These are phyloP conservation scores for Listrodromus nycthemerus DNA, from an alignment of 2,888 invertebrate genomes.

Conservation along the genomic window DNA sequence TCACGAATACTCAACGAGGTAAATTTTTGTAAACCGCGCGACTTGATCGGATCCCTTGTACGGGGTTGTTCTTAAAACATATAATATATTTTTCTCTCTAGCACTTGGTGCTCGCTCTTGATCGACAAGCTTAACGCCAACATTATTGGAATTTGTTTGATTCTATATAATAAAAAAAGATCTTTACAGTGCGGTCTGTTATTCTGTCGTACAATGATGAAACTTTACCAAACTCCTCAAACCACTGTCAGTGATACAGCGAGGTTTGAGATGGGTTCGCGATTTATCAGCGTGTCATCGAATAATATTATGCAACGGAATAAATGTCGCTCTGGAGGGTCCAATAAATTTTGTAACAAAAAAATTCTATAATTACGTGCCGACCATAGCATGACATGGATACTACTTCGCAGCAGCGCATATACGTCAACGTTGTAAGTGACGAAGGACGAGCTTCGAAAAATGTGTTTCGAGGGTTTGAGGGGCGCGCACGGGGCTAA, in stretches of 20 bases:
- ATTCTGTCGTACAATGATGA: slow-evolving; percentile 14
- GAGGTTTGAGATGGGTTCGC: slow-evolving; percentile 27
- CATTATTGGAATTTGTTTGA: slow-evolving; percentile 23
- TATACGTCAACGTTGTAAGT: slow-evolving; percentile 20
- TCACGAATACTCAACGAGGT: slow-evolving; percentile 42
- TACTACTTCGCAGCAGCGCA: slow-evolving; percentile 11
- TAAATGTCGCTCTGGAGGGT: slow-evolving; percentile 31
- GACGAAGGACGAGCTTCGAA: slow-evolving; percentile 22
- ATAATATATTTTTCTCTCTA: slow-evolving; percentile 39
- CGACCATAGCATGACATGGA: slow-evolving; percentile 8
- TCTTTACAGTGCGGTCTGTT: slow-evolving; percentile 1
- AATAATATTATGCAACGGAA: slow-evolving; percentile 40
- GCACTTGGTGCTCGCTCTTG: slow-evolving; percentile 51
- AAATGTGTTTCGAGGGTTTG: slow-evolving; percentile 24
- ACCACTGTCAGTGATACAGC: slow-evolving; percentile 9
- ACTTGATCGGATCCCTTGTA: slow-evolving; percentile 16
- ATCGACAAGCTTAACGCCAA: slow-evolving; percentile 34
- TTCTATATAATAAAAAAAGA: not conserved
- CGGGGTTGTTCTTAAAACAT: slow-evolving; percentile 20
- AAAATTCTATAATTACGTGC: slow-evolving; percentile 44
- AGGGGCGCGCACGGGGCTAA: slow-evolving; percentile 39
- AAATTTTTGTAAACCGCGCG: slow-evolving; percentile 35
- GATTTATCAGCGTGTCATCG: slow-evolving; percentile 33
- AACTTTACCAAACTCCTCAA: slow-evolving; percentile 15
- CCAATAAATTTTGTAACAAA: slow-evolving; percentile 39